Percentiles rank a stretch among this genome's conserved stretches.
These are phyloP conservation scores for Turritopsis dohrnii DNA, from an alignment of 30 jellyfish, hydroid and myxozoan genomes.

Conservation along the genomic window DNA sequence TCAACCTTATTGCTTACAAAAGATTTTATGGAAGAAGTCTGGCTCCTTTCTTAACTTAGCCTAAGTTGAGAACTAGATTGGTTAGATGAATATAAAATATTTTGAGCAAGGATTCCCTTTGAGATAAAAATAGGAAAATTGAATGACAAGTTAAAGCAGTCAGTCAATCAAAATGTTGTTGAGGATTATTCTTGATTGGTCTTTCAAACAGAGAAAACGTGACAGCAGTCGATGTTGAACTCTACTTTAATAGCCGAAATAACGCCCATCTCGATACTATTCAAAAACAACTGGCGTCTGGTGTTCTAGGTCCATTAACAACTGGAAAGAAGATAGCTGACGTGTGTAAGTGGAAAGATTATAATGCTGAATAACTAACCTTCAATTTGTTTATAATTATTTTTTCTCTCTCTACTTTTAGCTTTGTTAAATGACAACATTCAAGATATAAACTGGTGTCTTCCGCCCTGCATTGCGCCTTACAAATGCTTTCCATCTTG, in stretches of 20 bases:
- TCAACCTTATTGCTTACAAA: not conserved
- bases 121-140: too few relatives aligned
- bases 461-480: conserved; percentile 27
- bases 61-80: too few relatives aligned
- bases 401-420: not conserved
- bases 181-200: not conserved
- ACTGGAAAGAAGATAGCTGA: not conserved
- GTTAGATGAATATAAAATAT: too few relatives aligned
- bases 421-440: conserved; percentile 24
- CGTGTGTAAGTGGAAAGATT: not conserved
- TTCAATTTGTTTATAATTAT: not conserved
- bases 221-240: conserved; percentile 28
- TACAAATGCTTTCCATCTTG: conserved; percentile 31
- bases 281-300: conserved; percentile 15
- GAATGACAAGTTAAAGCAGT: too few relatives aligned
- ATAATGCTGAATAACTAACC: too few relatives aligned
- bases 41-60: too few relatives aligned
- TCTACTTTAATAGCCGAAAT: conserved; percentile 21
- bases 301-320: not conserved
- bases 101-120: too few relatives aligned
- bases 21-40: not conserved
- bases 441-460: conserved; percentile 32
- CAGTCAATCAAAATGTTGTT: too few relatives aligned
- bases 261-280: not conserved
- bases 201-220: conserved; percentile 7